Percentiles rank a stretch among this genome's conserved stretches.
phyloP scores from a whole-genome alignment of 2,888 invertebrate genomes.

The Drosophila pseudotalamancana region DNA sequence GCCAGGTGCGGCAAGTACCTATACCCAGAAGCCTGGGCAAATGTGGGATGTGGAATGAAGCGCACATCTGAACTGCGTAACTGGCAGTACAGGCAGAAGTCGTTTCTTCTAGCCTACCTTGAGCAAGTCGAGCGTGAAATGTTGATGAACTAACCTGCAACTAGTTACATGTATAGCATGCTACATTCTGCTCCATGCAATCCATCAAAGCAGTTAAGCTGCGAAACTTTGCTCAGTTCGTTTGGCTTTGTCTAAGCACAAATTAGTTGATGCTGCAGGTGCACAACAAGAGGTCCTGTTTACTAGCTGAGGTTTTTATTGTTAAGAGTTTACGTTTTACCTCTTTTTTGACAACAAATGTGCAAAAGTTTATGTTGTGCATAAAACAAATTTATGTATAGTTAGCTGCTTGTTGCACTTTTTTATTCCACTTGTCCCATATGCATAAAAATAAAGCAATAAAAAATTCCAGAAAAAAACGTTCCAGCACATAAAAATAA shows the following conservation, averaged over 20 bases:
- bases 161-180: slow-evolving; percentile 55
- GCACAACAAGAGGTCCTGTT: slow-evolving; percentile 44
- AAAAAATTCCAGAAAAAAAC: slow-evolving; percentile 34
- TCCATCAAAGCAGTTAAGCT: slow-evolving; percentile 55
- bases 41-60: slow-evolving; percentile 12
- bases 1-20: slow-evolving; percentile 56
- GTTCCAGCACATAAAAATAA: slow-evolving; percentile 21
- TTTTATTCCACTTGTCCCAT: slow-evolving; percentile 70
- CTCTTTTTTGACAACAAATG: slow-evolving; percentile 36
- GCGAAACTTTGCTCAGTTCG: slow-evolving; percentile 40
- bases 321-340: slow-evolving; percentile 3
- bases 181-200: slow-evolving; percentile 16
- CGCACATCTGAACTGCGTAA: slow-evolving; percentile 72
- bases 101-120: slow-evolving; percentile 44
- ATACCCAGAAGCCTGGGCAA: neutral
- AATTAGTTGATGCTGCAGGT: slow-evolving; percentile 65
- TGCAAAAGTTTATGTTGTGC: slow-evolving; percentile 63
- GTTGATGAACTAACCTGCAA: slow-evolving; percentile 74
- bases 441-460: slow-evolving; percentile 68
- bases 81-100: slow-evolving; percentile 27
- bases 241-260: slow-evolving; percentile 60
- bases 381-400: slow-evolving; percentile 67
- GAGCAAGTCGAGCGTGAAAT: slow-evolving; percentile 73
- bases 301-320: slow-evolving; percentile 20
- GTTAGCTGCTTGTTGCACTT: slow-evolving; percentile 53